Evolutionary conservation across 2,888 invertebrate genomes (phyloP), one percentile per base, ranked within the genome.

Genomic region (Lithophane socia): DNA sequence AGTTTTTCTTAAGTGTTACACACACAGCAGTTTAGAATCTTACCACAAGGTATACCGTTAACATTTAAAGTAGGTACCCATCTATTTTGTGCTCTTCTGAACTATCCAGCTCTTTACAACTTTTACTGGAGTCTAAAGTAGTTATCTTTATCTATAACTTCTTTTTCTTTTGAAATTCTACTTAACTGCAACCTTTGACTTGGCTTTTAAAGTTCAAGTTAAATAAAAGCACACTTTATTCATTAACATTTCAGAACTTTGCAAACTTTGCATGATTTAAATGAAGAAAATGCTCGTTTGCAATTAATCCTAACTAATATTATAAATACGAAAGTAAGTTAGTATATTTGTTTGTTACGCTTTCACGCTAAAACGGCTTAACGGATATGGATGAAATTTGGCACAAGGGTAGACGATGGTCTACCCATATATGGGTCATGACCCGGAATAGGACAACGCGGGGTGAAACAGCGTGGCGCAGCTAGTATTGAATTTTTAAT

Each of bases 141-240:
- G 83, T 86, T 84, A 86, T 75, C 86, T 73, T 79, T 75, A 79
- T 84, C 83, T 82, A 83, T 86, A 82, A 86, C 66, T 70, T 86
- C 66, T 73, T 73, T 71, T 82, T 81, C 85, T 82, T 75, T 66
- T n/a, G 47, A 76, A 76, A 58, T 81, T 85, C 68, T 69, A 47
- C 42, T 81, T 42, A 54, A n/a, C 42, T 77, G 60, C 49, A 81
- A 81, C 76, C 68, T 81, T 81, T 85, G 65, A 66, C 69, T 81
- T 76, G 58, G 42, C 68, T 76, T 61, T 81, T 72, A 73, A 74
- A 75, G 61, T 66, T 42, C 13, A 71, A 84, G 71, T 75, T 65
- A 63, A 54, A 67, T 69, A 64, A 44, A 67, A 84, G 56, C 42
- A 29, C 64, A 82, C 58, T 77, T 82, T 68, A 60, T 82, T 79